These are phyloP conservation scores for Drosophila anceps DNA, from an alignment of 2,888 invertebrate species.

Conservation along the genomic window DNA sequence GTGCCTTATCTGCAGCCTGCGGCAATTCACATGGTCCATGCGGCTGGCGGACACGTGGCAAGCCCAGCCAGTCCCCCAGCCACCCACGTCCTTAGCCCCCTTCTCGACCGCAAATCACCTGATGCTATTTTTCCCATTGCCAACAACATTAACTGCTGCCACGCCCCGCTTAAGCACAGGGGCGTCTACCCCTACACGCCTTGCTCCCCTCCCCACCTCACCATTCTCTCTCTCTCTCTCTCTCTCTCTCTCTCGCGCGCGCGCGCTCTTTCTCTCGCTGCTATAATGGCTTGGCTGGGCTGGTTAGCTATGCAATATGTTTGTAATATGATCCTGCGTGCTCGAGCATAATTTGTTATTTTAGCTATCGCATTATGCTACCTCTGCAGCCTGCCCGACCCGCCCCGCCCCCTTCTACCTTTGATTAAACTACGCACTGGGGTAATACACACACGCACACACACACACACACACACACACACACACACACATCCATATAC, in stretches of 20 bases:
- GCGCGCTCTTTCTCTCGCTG: neutral
- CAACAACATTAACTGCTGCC: constrained; percentile 23
- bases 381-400: constrained; percentile 7
- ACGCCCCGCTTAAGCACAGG: constrained; percentile 37
- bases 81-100: neutral
- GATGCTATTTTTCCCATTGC: constrained; percentile 71
- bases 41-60: constrained; percentile 33
- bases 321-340: constrained; percentile 75
- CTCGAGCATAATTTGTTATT: constrained; percentile 77
- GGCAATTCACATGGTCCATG: constrained; percentile 44
- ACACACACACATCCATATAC: neutral
- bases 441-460: neutral
- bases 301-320: constrained; percentile 20
- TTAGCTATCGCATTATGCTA: constrained; percentile 63
- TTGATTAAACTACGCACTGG: constrained; percentile 29
- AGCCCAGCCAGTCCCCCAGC: constrained; percentile 16
- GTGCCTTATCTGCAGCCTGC: constrained; percentile 71
- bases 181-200: constrained; percentile 24
- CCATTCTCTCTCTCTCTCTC: neutral
- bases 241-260: neutral
- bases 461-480: neutral
- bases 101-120: constrained; percentile 61
- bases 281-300: constrained; percentile 5
- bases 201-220: neutral
- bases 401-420: neutral